phyloP scores from a whole-genome alignment of 2,888 invertebrate genomes.

The Tetheella fluctuosa region DNA sequence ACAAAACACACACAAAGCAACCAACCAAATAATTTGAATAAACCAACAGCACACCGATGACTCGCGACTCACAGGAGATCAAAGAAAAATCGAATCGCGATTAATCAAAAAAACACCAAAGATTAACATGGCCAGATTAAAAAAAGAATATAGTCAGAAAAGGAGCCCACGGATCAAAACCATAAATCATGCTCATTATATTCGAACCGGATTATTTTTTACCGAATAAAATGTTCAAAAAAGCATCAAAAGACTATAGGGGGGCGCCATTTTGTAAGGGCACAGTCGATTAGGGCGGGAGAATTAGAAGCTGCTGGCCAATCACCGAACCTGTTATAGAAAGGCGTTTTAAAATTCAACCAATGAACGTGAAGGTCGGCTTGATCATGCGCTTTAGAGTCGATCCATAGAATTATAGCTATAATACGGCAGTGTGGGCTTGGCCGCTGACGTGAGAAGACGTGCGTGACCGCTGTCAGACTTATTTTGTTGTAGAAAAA shows the following conservation, averaged over 20 bases:
- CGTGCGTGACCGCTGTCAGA: slow-evolving; percentile 52
- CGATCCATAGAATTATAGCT: slow-evolving; percentile 80
- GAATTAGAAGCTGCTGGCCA: slow-evolving; percentile 64
- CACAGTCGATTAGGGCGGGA: slow-evolving; percentile 73
- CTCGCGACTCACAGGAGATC: slow-evolving; percentile 35
- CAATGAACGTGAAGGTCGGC: slow-evolving; percentile 62
- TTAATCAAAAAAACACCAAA: slow-evolving; percentile 76
- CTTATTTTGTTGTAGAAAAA: slow-evolving; percentile 55
- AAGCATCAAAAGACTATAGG: slow-evolving; percentile 81
- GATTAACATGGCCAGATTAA: slow-evolving; percentile 79
- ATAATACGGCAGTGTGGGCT: slow-evolving; percentile 81
- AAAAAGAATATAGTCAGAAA: slow-evolving; percentile 63
- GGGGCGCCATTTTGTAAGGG: slow-evolving; percentile 82
- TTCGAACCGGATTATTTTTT: slow-evolving; percentile 83
- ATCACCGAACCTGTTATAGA: slow-evolving; percentile 49
- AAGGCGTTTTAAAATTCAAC: slow-evolving; percentile 70
- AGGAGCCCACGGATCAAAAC: slow-evolving; percentile 69
- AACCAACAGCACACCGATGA: slow-evolving; percentile 18
- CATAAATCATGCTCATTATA: slow-evolving; percentile 84
- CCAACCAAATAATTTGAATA: slow-evolving; percentile 12
- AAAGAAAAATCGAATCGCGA: slow-evolving; percentile 62
- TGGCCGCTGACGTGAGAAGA: slow-evolving; percentile 69
- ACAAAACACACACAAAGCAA: slow-evolving; percentile 12
- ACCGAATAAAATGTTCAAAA: slow-evolving; percentile 80
- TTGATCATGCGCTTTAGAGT: slow-evolving; percentile 77